Percentiles rank a stretch among this genome's conserved stretches.
Evolutionary conservation across 2,888 invertebrate species (phyloP).

Genomic region (Eupithecia insigniata): DNA sequence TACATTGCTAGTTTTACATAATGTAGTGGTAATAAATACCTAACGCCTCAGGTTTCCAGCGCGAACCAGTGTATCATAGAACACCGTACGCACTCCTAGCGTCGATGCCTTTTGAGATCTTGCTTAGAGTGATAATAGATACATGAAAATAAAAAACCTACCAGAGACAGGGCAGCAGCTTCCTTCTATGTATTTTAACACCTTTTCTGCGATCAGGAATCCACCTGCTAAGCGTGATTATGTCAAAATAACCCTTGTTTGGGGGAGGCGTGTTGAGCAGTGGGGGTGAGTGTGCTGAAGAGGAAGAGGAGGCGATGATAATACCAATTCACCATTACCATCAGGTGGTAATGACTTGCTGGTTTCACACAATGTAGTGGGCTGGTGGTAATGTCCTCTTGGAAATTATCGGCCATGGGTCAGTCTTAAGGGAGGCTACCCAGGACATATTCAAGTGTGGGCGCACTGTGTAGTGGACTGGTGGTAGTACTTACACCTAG

Average conservation of each 20-base stretch:
- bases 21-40: not conserved
- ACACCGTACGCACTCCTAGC: too few relatives aligned
- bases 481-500: slow-evolving; percentile 74
- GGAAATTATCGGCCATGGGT: not conserved
- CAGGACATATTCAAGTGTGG: not conserved
- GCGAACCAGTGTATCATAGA: not conserved
- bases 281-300: not conserved
- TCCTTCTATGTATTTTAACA: not conserved
- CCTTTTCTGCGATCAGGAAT: not conserved
- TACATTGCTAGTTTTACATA: not conserved
- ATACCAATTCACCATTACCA: not conserved
- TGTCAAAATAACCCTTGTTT: not conserved
- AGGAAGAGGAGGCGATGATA: not conserved
- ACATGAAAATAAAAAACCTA: too few relatives aligned
- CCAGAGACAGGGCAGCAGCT: too few relatives aligned
- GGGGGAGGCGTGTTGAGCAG: not conserved
- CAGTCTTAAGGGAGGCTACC: not conserved
- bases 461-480: not conserved
- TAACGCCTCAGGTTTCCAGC: not conserved
- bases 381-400: not conserved
- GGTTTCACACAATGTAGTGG: not conserved
- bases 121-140: too few relatives aligned
- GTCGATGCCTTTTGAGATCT: not conserved
- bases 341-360: not conserved
- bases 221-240: not conserved